Conservation (phyloP, 2,888 invertebrate species). For the Danaus chrysippus region DNA sequence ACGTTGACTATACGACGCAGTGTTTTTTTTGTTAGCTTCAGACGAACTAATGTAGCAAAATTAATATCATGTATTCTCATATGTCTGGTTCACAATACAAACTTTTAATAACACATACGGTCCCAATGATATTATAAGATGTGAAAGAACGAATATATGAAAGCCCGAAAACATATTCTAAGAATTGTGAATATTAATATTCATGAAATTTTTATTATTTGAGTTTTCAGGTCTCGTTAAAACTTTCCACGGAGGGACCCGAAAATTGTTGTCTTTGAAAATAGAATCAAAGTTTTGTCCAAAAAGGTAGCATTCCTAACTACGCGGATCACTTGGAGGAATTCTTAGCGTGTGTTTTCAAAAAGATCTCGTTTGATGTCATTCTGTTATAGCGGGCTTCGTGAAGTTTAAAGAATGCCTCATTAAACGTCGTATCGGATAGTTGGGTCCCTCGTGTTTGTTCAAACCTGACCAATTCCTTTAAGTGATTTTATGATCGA, state of each 20-base stretch:
- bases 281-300: slow-evolving; percentile 27
- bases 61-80: too few relatives aligned
- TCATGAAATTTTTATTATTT: slow-evolving; percentile 15
- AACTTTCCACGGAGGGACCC: slow-evolving; percentile 23
- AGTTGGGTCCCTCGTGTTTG: slow-evolving; percentile 19
- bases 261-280: slow-evolving; percentile 24
- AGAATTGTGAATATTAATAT: slow-evolving; percentile 9
- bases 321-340: slow-evolving; percentile 20
- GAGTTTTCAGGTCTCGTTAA: slow-evolving; percentile 22
- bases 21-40: slow-evolving; percentile 2
- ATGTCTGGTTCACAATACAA: too few relatives aligned
- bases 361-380: slow-evolving; percentile 27
- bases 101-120: too few relatives aligned
- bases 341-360: slow-evolving; percentile 23
- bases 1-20: too few relatives aligned
- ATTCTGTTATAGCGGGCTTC: slow-evolving; percentile 26
- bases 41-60: slow-evolving; percentile 19
- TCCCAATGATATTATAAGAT: background rate
- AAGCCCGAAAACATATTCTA: background rate
- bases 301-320: slow-evolving; percentile 24
- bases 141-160: background rate
- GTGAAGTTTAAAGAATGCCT: slow-evolving; percentile 31
- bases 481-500: slow-evolving; percentile 58
- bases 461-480: slow-evolving; percentile 38
- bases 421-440: slow-evolving; percentile 26